Base-by-base conservation (phyloP, 2,113 vertebrate genomes). In the Chaetodon auriga region DNA sequence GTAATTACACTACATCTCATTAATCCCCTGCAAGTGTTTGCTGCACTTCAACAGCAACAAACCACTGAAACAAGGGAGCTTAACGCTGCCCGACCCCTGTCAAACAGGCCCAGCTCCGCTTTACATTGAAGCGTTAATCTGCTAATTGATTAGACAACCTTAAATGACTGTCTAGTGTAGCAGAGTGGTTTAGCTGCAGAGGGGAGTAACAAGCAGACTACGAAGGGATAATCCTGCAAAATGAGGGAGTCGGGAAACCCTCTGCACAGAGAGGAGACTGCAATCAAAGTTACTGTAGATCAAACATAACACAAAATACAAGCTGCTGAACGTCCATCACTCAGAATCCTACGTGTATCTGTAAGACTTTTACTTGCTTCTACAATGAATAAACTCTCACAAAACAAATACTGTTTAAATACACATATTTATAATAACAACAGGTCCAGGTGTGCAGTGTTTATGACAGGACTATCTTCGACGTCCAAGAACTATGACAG, bases 71-170 rank as follows among this genome's bases (percentile, higher is more conserved):
- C 80, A 89, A 75, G 46, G 65, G 60, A 75, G 76, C 75, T 91
- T 84, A 90, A 23, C 5, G 36, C 16, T 11, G 23, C n/a, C 61
- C 7, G 2, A 49, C 15, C 65, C 80, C 48, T 61, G 30, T 69
- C 78, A 69, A 74, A 63, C 75, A 74, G 14, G 25, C 62, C 74
- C 60, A 49, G 0, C 83, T 64, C 55, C 2, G 7, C 65, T 85
- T 53, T 78, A 85, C 82, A 7, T 61, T 58, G 10, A 83, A 57
- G 74, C 3, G 36, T 77, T 93, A 94, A 94, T 93, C 94, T 87
- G 53, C 62, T 94, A 92, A 94, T 80, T 87, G 80, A 91, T 77
- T 86, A 81, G 62, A 90, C 68, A 91, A 87, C 94, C 94, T 93
- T 75, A 85, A 84, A 80, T 82, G 92, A 94, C 94, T 90, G 91